phyloP scores from a whole-genome alignment of 2,113 vertebrate species.

The Sisor rabdophorus region DNA sequence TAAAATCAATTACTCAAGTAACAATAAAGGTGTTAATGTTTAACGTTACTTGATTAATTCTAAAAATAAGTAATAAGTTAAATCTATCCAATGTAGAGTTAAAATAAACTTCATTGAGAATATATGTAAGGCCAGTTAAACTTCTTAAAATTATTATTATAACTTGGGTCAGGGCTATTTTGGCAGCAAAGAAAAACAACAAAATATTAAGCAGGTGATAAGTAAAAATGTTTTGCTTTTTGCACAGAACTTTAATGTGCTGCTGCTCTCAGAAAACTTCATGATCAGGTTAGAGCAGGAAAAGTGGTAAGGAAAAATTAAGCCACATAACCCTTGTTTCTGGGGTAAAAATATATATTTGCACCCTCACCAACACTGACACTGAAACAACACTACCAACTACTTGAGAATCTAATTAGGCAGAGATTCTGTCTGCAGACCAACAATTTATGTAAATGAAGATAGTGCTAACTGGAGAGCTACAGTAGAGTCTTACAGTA shows the following conservation, averaged over 20 bases:
- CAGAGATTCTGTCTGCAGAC: slow-evolving; percentile 34
- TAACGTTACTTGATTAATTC: no score
- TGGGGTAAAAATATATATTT: background rate
- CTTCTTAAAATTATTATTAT: no score
- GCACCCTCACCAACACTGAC: slow-evolving; percentile 15
- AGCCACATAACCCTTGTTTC: slow-evolving; percentile 23
- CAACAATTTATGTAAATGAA: slow-evolving; percentile 45
- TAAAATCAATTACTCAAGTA: no score
- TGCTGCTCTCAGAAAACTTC: background rate
- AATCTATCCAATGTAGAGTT: no score
- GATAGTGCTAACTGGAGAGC: slow-evolving; percentile 10
- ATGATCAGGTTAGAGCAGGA: slow-evolving; percentile 3
- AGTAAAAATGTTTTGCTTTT: background rate
- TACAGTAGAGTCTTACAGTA: slow-evolving; percentile 6
- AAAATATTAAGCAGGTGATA: no score
- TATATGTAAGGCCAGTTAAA: no score
- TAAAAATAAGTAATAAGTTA: no score
- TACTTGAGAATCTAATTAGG: slow-evolving; percentile 45
- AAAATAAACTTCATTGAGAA: no score
- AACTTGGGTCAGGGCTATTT: no score
- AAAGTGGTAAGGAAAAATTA: slow-evolving; percentile 23
- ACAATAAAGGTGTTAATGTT: no score
- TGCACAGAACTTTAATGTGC: slow-evolving; percentile 2
- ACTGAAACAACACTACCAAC: slow-evolving; percentile 23
- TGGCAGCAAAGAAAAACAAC: no score